Evolutionary conservation across 2,888 invertebrate species (phyloP), one percentile per base, ranked within the genome.

Genomic region (Aquatica leii): DNA sequence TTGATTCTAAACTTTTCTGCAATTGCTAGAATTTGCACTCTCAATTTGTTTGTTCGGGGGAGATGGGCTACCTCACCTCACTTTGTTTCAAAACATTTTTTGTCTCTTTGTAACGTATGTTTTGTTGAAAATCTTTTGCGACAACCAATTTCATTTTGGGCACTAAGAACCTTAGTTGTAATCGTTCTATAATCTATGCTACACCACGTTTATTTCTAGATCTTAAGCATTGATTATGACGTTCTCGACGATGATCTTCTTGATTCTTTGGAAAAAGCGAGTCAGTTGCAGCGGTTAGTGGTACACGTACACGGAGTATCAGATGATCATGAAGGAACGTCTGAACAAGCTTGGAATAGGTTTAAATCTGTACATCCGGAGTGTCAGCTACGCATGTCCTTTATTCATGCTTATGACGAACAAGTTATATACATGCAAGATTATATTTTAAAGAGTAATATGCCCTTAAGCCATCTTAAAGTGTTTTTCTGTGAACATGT

Each of bases 391-490:
- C 84, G 88, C 43, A 74, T 90, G 48, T 87, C 85, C 65, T 80
- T 89, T 37, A 86, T 92, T 67, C 90, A 91, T 78, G 90, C 91
- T 24, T 88, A 87, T 69, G 86, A 87, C 71, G 90, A 89, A 46
- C 46, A 15, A 51, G 86, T 90, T 14, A 82, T 84, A 68, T 82
- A 85, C 63, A 80, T 91, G 68, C 85, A 90, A 62, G 79, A 83
- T 48, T 83, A 86, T 66, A 88, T 92, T 69, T 80, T 92, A 53
- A 86, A 86, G 69, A 86, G 86, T 46, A 84, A 86, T 59, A 90
- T 92, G 90, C 92, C 91, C 14, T 82, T 92, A 17, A 87, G 89
- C 17, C 90, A 90, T 78, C 84, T 92, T 53, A 87, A 90, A 75
- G 88, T 89, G 58, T 85, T 91, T 70, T 92, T 92, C 81, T 91